Base-by-base conservation (phyloP, 1,140 invertebrate genomes). In the Drosophila parvula region DNA sequence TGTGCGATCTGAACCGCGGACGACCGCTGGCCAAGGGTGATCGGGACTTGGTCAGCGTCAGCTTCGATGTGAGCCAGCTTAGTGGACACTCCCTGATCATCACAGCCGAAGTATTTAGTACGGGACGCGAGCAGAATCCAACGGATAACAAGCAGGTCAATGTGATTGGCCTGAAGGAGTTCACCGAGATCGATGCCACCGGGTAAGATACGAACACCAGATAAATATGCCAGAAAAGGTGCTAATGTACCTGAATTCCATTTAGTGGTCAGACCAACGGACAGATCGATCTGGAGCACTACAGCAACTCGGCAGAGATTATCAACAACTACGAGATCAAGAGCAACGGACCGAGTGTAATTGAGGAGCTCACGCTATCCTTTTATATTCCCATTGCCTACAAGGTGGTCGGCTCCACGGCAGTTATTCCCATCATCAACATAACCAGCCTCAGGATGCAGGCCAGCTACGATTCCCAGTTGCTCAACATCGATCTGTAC, bases 121-220 rank as follows among this genome's bases (percentile, higher is more conserved):
- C 92, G 28, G 93, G 93, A 9, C 60, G 86, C 27, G 91, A 93
- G 57, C 48, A 65, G 1, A 92, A 91, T 75, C 68, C 76, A 10
- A 43, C 18, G 6, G 80, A 93, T 56, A 93, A 92, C 64, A 74
- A 53, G 41, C 45, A 82, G 12, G 77, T 30, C 3, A 91, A 92
- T 18, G 65, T 86, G 7, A 91, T 93, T 16, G 65, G 90, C 5
- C 89, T 93, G n/a, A 79, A 78, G 36, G 77, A 92, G 34, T 93
- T 91, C 51, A 92, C 91, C 3, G 89, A 93, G 45, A 84, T 93
- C 47, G 88, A 91, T 58, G 90, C 93, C 36, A 82, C 79, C 8
- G 93, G 93, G 93, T 93, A 68, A 78, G 88, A 76, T 34, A 10
- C 22, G 5, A 9, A 40, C 14, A 0, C 5, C 0, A 4, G 12